These are phyloP conservation scores for Phrynosoma platyrhinos DNA, from an alignment of 2,113 vertebrate species.

Conservation along the genomic window DNA sequence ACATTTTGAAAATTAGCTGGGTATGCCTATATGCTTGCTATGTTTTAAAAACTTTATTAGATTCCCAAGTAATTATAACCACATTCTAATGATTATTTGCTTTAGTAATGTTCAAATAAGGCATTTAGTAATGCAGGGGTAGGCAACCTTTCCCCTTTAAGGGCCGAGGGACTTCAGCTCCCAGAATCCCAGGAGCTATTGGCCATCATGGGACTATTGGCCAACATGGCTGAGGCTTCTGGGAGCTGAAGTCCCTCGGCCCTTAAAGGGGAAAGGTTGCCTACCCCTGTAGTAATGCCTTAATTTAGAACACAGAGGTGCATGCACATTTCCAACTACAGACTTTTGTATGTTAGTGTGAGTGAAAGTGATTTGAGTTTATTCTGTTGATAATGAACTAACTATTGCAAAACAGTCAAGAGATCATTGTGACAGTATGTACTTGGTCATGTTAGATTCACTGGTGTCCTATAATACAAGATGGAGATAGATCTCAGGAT, in stretches of 20 bases:
- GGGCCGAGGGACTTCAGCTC: too few relatives aligned
- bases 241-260: too few relatives aligned
- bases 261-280: too few relatives aligned
- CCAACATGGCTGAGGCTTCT: too few relatives aligned
- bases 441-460: too few relatives aligned
- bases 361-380: slow-evolving; percentile 32
- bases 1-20: slow-evolving; percentile 31
- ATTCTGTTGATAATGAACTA: slow-evolving; percentile 34
- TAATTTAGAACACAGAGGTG: slow-evolving; percentile 46
- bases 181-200: too few relatives aligned
- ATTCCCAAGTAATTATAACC: slow-evolving; percentile 19
- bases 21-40: slow-evolving; percentile 35
- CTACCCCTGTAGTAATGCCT: slow-evolving; percentile 49
- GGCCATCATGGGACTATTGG: too few relatives aligned
- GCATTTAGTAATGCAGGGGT: slow-evolving; percentile 35
- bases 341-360: not conserved
- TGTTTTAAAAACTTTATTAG: slow-evolving; percentile 39
- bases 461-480: too few relatives aligned
- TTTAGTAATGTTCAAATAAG: slow-evolving; percentile 18
- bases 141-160: too few relatives aligned
- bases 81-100: not conserved
- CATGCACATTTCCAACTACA: slow-evolving; percentile 36
- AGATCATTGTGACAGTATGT: not conserved
- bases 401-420: not conserved
- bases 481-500: too few relatives aligned